A percentile compares a stretch with the other conserved stretches of the same genome.
These are phyloP conservation scores for Syrmaticus mikado DNA, from an alignment of 2,113 vertebrate genomes.

Conservation along the genomic window DNA sequence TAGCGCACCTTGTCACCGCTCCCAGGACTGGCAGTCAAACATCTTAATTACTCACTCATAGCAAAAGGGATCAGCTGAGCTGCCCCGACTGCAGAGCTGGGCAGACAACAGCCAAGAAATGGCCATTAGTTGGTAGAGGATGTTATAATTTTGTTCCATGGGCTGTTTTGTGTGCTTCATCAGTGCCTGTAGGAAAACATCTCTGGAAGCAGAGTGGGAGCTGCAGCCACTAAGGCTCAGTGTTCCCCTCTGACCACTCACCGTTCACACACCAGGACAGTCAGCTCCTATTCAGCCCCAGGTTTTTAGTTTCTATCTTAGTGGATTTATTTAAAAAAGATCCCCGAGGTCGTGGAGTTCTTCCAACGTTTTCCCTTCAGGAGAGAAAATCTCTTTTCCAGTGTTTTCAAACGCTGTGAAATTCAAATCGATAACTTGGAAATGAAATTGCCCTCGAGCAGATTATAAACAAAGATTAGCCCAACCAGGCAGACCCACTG, in stretches of 20 bases:
- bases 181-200: no score
- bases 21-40: background rate
- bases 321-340: background rate
- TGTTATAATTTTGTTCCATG: no score
- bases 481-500: rapidly evolving
- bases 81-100: background rate
- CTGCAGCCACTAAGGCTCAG: no score
- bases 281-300: background rate
- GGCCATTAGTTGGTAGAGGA: no score
- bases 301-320: background rate
- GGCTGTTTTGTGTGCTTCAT: no score
- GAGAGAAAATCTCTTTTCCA: background rate
- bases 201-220: no score
- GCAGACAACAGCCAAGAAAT: no score
- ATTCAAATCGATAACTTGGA: background rate
- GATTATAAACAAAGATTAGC: background rate
- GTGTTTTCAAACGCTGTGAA: background rate
- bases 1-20: background rate
- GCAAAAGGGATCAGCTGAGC: background rate
- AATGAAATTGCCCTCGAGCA: background rate
- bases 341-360: background rate
- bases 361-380: background rate
- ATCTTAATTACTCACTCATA: background rate
- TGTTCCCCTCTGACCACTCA: background rate
- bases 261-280: background rate